Base-by-base conservation (phyloP, 2,888 invertebrate species). In the Mythimna impura region DNA sequence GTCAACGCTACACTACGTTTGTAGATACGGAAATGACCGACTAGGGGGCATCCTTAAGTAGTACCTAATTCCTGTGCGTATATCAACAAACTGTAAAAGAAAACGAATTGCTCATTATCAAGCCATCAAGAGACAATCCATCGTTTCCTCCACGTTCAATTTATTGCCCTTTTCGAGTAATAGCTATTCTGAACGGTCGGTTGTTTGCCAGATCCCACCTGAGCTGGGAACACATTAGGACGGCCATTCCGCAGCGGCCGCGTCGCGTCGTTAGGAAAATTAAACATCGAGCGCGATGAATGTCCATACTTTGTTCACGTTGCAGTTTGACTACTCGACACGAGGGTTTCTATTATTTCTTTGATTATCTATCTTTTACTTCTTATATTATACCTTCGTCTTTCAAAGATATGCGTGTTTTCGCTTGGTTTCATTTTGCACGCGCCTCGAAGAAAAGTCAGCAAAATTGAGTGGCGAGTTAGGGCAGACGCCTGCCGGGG, bases 181-280 rank as follows among this genome's bases (percentile, higher is more conserved):
- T 63, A 50, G 66, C 20, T 40, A 40, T 64, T 12, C 55, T 64
- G 70, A 64, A 73, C 67, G 47, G 22, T 20, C 52, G 60, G 61
- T 57, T 68, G 70, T 71, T 77, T 62, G 61, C 36, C 30, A 25
- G 80, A 64, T 55, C 70, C 71, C 75, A 77, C 80, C 67, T 85
- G 75, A 80, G 71, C 64, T 63, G 52, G 50, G 54, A 80, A 54
- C 71, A 65, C 71, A 74, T 81, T 70, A 78, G 65, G 67, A 66
- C 55, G 14, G 50, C 72, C 66, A 83, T 77, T 82, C 30, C 67
- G 63, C 30, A 63, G 57, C 22, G 55, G 58, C 73, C 65, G 58
- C 30, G 62, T 71, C 65, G 58, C 30, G 62, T 71, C 72, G 68
- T 76, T 82, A 78, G 64, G 58, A 36, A 64, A 73, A 77, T 82